phyloP scores from a whole-genome alignment of 2,113 vertebrate genomes.

The Gymnorhina tibicen region DNA sequence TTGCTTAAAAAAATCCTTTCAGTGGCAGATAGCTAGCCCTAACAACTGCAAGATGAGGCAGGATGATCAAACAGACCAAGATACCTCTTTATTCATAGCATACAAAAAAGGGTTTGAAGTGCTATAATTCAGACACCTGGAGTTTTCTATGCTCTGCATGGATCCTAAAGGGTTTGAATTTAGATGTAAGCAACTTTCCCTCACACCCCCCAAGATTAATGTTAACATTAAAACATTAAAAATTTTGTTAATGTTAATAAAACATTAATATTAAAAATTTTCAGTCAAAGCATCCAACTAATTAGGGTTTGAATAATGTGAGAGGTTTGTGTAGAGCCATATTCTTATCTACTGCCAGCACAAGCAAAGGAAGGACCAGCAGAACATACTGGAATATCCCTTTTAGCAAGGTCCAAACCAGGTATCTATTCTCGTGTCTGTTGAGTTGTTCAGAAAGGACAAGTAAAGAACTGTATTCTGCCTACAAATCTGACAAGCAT shows the following conservation, averaged over 20 bases:
- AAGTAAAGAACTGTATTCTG: not conserved
- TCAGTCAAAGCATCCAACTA: not conserved
- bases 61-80: not conserved
- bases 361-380: not conserved
- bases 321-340: not conserved
- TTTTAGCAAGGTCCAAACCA: not conserved
- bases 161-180: not conserved
- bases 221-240: not conserved
- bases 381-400: not conserved
- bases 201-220: not conserved
- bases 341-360: not conserved
- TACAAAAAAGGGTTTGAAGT: not conserved
- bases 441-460: not conserved
- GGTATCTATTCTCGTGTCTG: not conserved
- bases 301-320: not conserved
- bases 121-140: not conserved
- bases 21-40: not conserved
- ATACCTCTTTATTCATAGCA: not conserved
- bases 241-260: not conserved
- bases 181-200: not conserved
- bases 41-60: not conserved
- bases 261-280: not conserved
- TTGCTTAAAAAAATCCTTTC: not conserved
- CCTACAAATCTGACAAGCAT: not conserved
- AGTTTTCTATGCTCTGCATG: not conserved